Percentiles rank a stretch among this genome's conserved stretches.
Evolutionary conservation across 2,113 vertebrate genomes (phyloP).

Genomic region (Rhinoderma darwinii): DNA sequence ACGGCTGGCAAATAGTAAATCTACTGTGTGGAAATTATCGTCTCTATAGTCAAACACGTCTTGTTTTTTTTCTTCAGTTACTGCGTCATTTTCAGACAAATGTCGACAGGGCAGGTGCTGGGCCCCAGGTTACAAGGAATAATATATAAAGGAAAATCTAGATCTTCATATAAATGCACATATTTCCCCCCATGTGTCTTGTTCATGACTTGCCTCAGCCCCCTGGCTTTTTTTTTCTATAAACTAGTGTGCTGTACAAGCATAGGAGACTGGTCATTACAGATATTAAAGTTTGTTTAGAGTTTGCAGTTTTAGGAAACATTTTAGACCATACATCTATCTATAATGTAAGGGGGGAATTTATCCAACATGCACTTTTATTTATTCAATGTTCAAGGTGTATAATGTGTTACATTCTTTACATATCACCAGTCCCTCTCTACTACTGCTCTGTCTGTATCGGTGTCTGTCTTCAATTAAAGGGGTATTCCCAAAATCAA

Average conservation of each 20-base stretch:
- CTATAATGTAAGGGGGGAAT: neutral
- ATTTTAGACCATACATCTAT: neutral
- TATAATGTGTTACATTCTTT: too few relatives aligned
- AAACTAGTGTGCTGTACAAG: neutral
- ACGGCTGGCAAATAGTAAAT: neutral
- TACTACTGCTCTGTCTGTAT: neutral
- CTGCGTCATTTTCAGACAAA: slow-evolving; percentile 19
- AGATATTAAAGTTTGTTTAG: neutral
- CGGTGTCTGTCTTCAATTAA: too few relatives aligned
- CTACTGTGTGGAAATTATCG: neutral
- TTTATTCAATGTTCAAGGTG: neutral
- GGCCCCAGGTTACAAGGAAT: slow-evolving; percentile 33
- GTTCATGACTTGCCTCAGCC: slow-evolving; percentile 34
- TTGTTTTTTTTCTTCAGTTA: slow-evolving; percentile 15
- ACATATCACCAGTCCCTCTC: too few relatives aligned
- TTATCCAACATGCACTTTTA: neutral
- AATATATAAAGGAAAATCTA: slow-evolving; percentile 43
- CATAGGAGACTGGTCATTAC: neutral
- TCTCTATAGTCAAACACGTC: neutral
- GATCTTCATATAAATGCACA: slow-evolving; percentile 5
- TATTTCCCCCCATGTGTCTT: slow-evolving; percentile 18
- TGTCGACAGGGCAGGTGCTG: slow-evolving; percentile 25
- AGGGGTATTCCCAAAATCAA: too few relatives aligned
- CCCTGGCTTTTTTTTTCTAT: neutral
- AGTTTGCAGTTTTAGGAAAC: neutral